Percentiles rank a stretch among this genome's conserved stretches.
Evolutionary conservation across 2,797 vertebrate genomes (phyloP).

Genomic region (Poeciliopsis infans): DNA sequence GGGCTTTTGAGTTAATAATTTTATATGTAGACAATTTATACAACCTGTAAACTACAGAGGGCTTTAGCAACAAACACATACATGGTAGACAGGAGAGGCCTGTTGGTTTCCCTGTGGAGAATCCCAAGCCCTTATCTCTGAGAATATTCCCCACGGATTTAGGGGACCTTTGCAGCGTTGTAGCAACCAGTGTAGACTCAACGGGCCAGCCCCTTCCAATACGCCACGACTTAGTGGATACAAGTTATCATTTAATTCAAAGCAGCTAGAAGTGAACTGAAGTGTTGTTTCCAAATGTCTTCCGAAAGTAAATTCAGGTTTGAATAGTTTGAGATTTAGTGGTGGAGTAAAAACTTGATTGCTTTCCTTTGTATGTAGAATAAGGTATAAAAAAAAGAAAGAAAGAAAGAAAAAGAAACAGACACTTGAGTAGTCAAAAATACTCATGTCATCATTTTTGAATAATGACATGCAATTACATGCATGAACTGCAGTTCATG

Average conservation of each 20-base stretch:
- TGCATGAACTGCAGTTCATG: too few relatives aligned
- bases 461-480: too few relatives aligned
- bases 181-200: slow-evolving; percentile 44
- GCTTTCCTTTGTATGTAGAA: background rate
- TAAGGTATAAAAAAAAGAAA: background rate
- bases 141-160: slow-evolving; percentile 42
- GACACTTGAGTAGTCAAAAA: background rate
- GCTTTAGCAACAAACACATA: slow-evolving; percentile 2
- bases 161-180: slow-evolving; percentile 28
- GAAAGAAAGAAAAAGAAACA: background rate
- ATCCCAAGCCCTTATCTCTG: background rate
- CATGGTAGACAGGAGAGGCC: slow-evolving; percentile 19
- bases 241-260: background rate
- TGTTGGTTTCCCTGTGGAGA: slow-evolving; percentile 9
- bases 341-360: background rate
- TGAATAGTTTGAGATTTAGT: background rate
- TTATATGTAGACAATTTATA: slow-evolving; percentile 9
- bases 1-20: background rate
- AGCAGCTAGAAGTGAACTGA: background rate
- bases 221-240: background rate
- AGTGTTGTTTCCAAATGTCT: background rate
- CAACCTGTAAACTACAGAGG: slow-evolving; percentile 5
- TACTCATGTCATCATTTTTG: background rate
- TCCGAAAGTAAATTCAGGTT: background rate
- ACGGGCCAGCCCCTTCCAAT: slow-evolving; percentile 17